Evolutionary conservation across 1,140 invertebrate genomes (phyloP).

Genomic region (Pemphigus obesinymphae): DNA sequence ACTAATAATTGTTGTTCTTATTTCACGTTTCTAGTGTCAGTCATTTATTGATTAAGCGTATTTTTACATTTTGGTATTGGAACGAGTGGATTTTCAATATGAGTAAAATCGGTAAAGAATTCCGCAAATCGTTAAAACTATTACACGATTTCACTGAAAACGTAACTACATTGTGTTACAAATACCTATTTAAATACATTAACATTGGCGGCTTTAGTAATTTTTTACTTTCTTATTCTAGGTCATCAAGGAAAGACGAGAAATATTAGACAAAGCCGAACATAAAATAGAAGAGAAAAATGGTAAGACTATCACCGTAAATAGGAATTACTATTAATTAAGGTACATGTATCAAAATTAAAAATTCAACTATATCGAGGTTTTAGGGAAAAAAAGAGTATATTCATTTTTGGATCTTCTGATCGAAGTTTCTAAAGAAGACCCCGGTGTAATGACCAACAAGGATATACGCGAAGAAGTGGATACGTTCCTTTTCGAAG

Average conservation of each 20-base stretch:
- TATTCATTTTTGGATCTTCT: conserved; percentile 56
- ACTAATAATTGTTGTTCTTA: not conserved
- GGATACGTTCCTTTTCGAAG: conserved; percentile 45
- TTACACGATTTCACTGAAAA: conserved; percentile 65
- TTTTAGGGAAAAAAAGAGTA: conserved; percentile 20
- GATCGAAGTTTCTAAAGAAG: conserved; percentile 53
- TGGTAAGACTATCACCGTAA: not conserved
- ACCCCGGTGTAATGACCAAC: conserved; percentile 45
- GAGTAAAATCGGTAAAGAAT: conserved; percentile 49
- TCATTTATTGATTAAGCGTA: conserved; percentile 38
- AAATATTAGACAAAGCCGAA: not conserved
- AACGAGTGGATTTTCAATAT: conserved; percentile 45
- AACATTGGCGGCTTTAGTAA: too few species aligned
- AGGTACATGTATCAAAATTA: too few species aligned
- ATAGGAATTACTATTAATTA: too few species aligned
- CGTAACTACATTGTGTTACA: conserved; percentile 51
- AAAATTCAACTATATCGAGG: too few species aligned
- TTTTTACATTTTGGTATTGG: conserved; percentile 43
- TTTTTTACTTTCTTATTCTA: not conserved
- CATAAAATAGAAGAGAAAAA: not conserved
- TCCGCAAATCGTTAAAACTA: conserved; percentile 57
- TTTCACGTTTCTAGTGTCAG: conserved; percentile 39
- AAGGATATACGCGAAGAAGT: conserved; percentile 46
- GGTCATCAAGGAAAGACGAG: not conserved
- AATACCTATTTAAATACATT: not conserved